Base-by-base conservation (phyloP, 1,140 invertebrate species). In the Drosophila persimilis region DNA sequence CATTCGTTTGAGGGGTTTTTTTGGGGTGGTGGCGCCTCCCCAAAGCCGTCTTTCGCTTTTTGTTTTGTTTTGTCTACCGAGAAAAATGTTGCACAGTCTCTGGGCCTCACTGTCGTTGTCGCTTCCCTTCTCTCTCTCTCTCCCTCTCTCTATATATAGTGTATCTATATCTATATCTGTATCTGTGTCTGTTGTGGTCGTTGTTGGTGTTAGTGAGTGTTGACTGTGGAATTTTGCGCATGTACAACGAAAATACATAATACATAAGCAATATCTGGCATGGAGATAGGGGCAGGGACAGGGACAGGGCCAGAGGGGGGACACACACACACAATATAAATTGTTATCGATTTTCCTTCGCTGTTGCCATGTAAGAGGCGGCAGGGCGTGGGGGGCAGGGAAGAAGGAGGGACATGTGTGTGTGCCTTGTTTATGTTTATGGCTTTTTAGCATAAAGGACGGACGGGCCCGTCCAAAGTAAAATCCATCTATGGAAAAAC, bases 271-370 rank as follows among this genome's bases (percentile, higher is more conserved):
- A 41, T 20, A 48, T 57, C 59, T 52, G 35, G 35, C 35, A 39
- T 39, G 35, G 9, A 39, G 35, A 11, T 11, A 35, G 35, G 9
- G 9, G 11, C 9, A 39, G 35, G 35, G 35, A 13, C 9, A 3
- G 9, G 11, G 2, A 1, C 22, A 24, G 9, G 6, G 7, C 2
- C 7, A 8, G 2, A 7, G 8, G 29, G 29, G 29, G 8, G 2
- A 67, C 46, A 59, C 61, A 70, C 22, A 70, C 22, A 47, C 17
- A 17, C 52, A 64, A 66, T 56, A 73, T 77, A 86, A 86, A 86
- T 85, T 74, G 74, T 46, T 75, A 85, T 85, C 81, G 81, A 85
- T 85, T 85, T 85, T 85, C 81, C 86, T 85, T 85, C 81, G 71
- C 59, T 71, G 73, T 80, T 86, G 77, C 81, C 80, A 85, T 76